Percentiles rank a stretch among this genome's conserved stretches.
phyloP scores from a whole-genome alignment of 2,113 vertebrate genomes.

The Girardinichthys multiradiatus region DNA sequence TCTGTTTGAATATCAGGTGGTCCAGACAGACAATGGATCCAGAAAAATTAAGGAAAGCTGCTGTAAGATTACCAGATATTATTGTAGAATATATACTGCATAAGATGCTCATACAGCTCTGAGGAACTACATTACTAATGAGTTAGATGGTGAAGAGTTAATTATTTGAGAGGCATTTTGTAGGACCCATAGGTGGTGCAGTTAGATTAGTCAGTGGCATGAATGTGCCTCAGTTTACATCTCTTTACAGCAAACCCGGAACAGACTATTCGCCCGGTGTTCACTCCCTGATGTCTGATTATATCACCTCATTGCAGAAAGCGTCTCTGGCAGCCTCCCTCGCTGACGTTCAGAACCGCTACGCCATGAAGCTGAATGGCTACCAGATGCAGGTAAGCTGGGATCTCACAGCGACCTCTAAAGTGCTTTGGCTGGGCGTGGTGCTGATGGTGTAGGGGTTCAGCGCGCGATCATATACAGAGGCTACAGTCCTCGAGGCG shows the following conservation, averaged over 20 bases:
- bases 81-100: neutral
- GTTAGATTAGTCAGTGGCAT: too few species aligned
- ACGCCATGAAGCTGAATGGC: slow-evolving; percentile 71
- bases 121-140: neutral
- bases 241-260: neutral
- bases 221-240: too few species aligned
- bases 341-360: slow-evolving; percentile 78
- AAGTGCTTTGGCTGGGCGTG: too few species aligned
- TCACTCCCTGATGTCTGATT: neutral
- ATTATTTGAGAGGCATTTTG: too few species aligned
- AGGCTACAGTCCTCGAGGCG: too few species aligned
- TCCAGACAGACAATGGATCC: neutral
- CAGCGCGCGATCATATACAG: too few species aligned
- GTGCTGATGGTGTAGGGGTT: too few species aligned
- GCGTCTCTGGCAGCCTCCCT: slow-evolving; percentile 80
- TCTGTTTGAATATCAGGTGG: too few species aligned
- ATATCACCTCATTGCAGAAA: slow-evolving; percentile 75
- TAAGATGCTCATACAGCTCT: neutral
- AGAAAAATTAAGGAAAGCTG: too few species aligned
- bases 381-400: slow-evolving; percentile 74
- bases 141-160: too few species aligned
- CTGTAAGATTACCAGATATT: too few species aligned
- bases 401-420: rapidly evolving
- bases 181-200: too few species aligned
- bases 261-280: neutral